Evolutionary conservation across 2,113 vertebrate genomes (phyloP), one percentile per base, ranked within the genome.

Genomic region (Pungitius pungitius): DNA sequence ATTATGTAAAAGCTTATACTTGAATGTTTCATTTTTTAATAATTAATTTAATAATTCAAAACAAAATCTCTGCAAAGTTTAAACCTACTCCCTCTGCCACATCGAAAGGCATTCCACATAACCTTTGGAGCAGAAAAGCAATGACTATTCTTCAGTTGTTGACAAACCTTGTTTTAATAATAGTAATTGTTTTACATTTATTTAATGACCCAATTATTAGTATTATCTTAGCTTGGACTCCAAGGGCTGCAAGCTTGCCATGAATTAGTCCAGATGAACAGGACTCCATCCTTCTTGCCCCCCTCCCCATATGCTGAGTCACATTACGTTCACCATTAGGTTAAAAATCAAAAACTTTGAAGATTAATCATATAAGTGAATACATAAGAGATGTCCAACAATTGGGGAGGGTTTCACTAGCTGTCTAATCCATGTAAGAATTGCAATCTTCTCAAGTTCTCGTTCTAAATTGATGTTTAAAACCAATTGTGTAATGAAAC

Each of bases 121-220:
- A 78, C 45, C 35, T 73, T 30, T 22, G 64, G 54, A 64, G 35
- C 37, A 75, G 68, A 20, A 6, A 56, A 77, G 24, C 66, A 26
- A 6, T 75, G 71, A 77, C 82, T 79, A 69, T 75, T 9, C 55
- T 55, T 45, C 69, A 62, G 58, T 85, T 87, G 80, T 85, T 90
- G 83, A 89, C 81, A 88, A 85, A 88, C 78, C 73, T 77, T 84
- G 71, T 87, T n/a, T n/a, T n/a, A n/a, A n/a, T n/a, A n/a, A n/a
- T n/a, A n/a, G 78, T 80, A 85, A 88, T 80, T 90, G 59, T 47
- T 81, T 92, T 63, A 90, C 90, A 87, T 78, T 87, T n/a, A n/a
- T n/a, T n/a, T n/a, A n/a, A n/a, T n/a, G n/a, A n/a, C n/a, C n/a
- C 58, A 90, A 90, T 93, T 81, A 88, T 90, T 91, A 39, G 47